These are phyloP conservation scores for Electrophaes corylata DNA, from an alignment of 2,888 invertebrate genomes.

Conservation along the genomic window DNA sequence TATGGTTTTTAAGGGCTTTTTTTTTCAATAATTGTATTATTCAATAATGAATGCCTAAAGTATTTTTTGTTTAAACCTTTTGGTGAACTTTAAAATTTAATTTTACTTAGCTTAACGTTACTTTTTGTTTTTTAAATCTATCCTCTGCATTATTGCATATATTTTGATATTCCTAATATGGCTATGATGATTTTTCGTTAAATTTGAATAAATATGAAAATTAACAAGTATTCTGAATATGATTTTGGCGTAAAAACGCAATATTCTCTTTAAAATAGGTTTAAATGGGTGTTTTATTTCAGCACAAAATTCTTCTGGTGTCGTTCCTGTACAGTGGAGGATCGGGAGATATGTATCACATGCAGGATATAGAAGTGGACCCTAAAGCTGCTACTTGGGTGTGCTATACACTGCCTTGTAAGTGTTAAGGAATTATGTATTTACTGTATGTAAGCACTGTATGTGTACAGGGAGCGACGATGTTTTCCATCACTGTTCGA, in stretches of 20 bases:
- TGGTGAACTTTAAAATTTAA: too few relatives aligned
- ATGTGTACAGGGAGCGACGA: too few relatives aligned
- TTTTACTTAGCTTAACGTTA: too few relatives aligned
- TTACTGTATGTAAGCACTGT: neutral
- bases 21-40: too few relatives aligned
- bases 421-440: too few relatives aligned
- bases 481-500: too few relatives aligned
- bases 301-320: conserved; percentile 95
- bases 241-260: neutral
- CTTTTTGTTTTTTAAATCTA: too few relatives aligned
- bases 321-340: conserved; percentile 94
- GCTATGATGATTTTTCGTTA: neutral
- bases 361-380: conserved; percentile 94
- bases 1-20: too few relatives aligned
- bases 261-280: neutral
- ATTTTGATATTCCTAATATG: neutral
- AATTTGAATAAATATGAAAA: neutral
- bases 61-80: too few relatives aligned
- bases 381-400: conserved; percentile 95
- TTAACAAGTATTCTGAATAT: neutral
- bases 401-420: conserved; percentile 91
- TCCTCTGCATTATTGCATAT: too few relatives aligned
- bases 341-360: conserved; percentile 91
- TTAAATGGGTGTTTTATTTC: conserved; percentile 49
- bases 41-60: too few relatives aligned